Conservation (phyloP, 2,113 vertebrate genomes). For the Hippoglossus stenolepis region DNA sequence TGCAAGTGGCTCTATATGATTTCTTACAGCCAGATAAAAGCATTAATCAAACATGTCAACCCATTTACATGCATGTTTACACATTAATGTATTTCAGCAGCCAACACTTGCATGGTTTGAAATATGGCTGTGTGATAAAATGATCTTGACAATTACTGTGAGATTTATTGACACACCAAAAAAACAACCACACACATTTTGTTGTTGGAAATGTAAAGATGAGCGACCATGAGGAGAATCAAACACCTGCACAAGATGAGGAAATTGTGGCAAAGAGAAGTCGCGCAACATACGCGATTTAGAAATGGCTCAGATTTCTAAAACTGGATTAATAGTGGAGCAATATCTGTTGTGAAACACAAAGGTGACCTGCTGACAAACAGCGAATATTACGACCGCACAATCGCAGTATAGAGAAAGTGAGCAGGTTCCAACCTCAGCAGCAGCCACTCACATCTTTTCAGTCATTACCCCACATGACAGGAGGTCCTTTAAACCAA, state of each 20-base stretch:
- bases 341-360: too few species aligned
- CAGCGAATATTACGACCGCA: too few species aligned
- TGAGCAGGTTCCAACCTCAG: neutral
- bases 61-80: neutral
- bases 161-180: neutral
- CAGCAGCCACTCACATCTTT: too few species aligned
- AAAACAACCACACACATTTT: neutral
- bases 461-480: too few species aligned
- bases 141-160: neutral
- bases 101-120: neutral
- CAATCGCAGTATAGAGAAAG: neutral
- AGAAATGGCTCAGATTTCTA: neutral
- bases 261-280: neutral
- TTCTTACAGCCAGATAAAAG: neutral
- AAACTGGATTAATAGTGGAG: neutral
- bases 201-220: constrained; percentile 3
- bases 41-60: neutral
- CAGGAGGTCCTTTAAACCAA: neutral
- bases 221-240: neutral
- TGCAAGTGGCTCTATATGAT: neutral
- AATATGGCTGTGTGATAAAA: neutral
- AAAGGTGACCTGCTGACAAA: neutral
- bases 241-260: neutral
- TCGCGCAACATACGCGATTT: neutral
- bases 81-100: neutral